Conservation (phyloP, 2,888 invertebrate genomes). For the Tuta absoluta region DNA sequence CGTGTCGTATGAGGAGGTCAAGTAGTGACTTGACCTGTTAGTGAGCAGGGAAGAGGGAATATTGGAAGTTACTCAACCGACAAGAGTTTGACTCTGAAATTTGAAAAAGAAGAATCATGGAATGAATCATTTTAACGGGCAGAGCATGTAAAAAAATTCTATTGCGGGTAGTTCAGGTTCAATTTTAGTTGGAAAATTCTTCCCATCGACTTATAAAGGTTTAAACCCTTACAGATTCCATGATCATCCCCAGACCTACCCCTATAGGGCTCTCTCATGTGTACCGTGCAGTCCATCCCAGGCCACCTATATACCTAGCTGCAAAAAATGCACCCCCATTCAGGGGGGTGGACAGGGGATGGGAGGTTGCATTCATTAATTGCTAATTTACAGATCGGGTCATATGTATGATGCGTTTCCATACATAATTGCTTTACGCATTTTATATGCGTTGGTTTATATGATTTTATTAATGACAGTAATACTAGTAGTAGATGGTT, state of each 20-base stretch:
- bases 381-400: conserved; percentile 76
- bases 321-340: conserved; percentile 53
- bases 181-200: no score
- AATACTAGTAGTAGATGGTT: no score
- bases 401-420: conserved; percentile 53
- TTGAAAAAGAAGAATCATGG: no score
- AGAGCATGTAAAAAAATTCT: no score
- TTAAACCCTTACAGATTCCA: not conserved
- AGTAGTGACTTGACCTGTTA: no score
- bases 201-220: no score
- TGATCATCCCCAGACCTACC: conserved; percentile 42
- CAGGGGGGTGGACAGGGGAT: conserved; percentile 36
- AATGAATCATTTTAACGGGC: no score
- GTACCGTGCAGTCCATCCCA: conserved; percentile 54
- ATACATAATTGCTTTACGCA: conserved; percentile 17
- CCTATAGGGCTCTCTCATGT: conserved; percentile 39
- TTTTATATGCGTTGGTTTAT: not conserved
- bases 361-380: conserved; percentile 72
- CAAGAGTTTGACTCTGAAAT: no score
- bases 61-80: no score
- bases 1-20: no score
- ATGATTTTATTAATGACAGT: not conserved
- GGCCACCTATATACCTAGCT: conserved; percentile 60
- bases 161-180: no score
- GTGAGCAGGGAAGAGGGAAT: no score